A percentile compares a stretch with the other conserved stretches of the same genome.
Conservation (phyloP, 1,140 invertebrate genomes). For the Phortica variegata region DNA sequence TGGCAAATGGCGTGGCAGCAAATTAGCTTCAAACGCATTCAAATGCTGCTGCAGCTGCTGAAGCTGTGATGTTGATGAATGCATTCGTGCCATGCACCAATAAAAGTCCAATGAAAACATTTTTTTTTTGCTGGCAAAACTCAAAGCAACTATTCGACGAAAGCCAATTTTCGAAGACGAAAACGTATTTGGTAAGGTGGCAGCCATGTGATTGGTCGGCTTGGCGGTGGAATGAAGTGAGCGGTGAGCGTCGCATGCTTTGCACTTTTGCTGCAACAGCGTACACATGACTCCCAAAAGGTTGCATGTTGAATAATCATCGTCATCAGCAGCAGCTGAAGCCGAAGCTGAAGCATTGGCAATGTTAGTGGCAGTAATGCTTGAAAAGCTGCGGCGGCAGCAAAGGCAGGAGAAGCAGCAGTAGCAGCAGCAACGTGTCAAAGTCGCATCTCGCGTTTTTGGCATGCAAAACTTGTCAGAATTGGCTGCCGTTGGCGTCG, state of each 20-base stretch:
- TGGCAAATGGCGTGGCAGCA: no score
- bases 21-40: no score
- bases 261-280: no score
- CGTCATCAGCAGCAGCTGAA: constrained; percentile 28
- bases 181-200: constrained; percentile 18
- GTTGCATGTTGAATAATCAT: constrained; percentile 51
- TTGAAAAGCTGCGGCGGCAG: no score
- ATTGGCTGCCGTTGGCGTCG: no score
- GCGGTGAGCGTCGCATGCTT: constrained; percentile 26
- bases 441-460: constrained; percentile 40
- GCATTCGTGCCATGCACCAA: constrained; percentile 3
- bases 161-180: constrained; percentile 37
- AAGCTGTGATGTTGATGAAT: constrained; percentile 32
- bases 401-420: background rate
- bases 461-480: constrained; percentile 46
- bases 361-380: no score
- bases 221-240: background rate
- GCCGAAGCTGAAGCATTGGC: background rate
- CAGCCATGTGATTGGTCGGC: no score
- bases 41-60: no score
- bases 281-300: constrained; percentile 32
- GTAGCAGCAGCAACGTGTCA: constrained; percentile 7
- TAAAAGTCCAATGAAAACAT: constrained; percentile 30
- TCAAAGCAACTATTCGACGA: constrained; percentile 54
- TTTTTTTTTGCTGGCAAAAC: constrained; percentile 40